Evolutionary conservation across 2,888 invertebrate genomes (phyloP), one percentile per base, ranked within the genome.

Genomic region (Hetaerina titia): DNA sequence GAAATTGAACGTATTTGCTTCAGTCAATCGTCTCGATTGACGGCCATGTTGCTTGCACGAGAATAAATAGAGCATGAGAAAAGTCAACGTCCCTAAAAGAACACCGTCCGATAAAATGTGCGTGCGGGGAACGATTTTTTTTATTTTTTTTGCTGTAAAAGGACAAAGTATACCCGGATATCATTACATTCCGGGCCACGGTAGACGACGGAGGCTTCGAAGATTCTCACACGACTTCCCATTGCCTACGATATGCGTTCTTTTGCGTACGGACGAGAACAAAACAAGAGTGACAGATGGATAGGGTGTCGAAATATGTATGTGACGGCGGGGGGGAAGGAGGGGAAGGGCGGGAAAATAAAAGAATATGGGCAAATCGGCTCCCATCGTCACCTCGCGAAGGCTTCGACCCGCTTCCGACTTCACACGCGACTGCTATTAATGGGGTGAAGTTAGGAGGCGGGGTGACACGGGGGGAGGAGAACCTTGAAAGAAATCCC

Each of bases 401-500:
- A 81, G 81, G 81, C 13, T 81, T 81, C 81, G 81, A 81, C 81
- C 81, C 81, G 25, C 13, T 31, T 81, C 31, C 11, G 81, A 25
- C 25, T 81, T 81, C 11, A 81, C 81, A 81, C 81, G 81, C 81
- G 81, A 81, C 31, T 31, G 81, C 81, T 81, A 22, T 81, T 81
- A 81, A 81, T 81, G 81, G 81, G 45, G 31, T n/a, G 81, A 13
- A 81, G 31, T 81, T 31, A 25, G 31, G 11, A 11, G 5, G 81
- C 25, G 22, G n/a, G 31, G 2, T 45, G 45, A 45, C 45, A 45
- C 81, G 81, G 31, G 11, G 9, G 5, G 81, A 31, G 22, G n/a
- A 81, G 2, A 31, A 81, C 81, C 81, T 81, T 81, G 81, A 81
- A 81, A 81, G 81, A 31, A 81, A 81, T 81, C 81, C 81, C 81